Evolutionary conservation across 2,113 vertebrate genomes (phyloP).

Genomic region (Epinephelus cyanopodus): DNA sequence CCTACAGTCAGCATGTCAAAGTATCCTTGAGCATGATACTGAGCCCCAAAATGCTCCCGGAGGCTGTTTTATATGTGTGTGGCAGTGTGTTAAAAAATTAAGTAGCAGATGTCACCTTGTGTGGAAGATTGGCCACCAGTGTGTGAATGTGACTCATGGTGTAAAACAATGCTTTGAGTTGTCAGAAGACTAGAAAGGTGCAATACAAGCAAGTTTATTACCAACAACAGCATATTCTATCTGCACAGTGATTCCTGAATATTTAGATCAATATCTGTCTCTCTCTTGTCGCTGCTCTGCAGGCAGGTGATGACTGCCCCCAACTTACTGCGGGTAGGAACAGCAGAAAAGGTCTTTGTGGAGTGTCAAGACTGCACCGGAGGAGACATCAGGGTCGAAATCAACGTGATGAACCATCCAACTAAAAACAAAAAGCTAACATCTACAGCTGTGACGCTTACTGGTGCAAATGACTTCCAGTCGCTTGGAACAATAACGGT

Average conservation of each 20-base stretch:
- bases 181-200: no score
- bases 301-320: slow-evolving; percentile 81
- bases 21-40: no score
- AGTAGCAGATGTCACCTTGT: no score
- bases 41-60: no score
- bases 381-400: not conserved
- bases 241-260: not conserved
- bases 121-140: no score
- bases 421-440: slow-evolving; percentile 40
- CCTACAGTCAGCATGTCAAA: no score
- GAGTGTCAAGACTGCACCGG: slow-evolving; percentile 79
- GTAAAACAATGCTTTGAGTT: no score
- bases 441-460: slow-evolving; percentile 57
- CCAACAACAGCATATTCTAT: not conserved
- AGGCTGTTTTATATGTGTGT: no score
- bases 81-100: no score
- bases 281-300: not conserved
- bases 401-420: slow-evolving; percentile 75
- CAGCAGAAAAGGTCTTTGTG: slow-evolving; percentile 81
- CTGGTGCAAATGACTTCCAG: slow-evolving; percentile 38
- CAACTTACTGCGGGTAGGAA: slow-evolving; percentile 81
- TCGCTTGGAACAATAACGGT: slow-evolving; percentile 78
- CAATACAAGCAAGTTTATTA: no score
- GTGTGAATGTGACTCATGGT: no score
- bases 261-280: not conserved